These are phyloP conservation scores for Troides oblongomaculatus DNA, from an alignment of 2,888 invertebrate species.

Conservation along the genomic window DNA sequence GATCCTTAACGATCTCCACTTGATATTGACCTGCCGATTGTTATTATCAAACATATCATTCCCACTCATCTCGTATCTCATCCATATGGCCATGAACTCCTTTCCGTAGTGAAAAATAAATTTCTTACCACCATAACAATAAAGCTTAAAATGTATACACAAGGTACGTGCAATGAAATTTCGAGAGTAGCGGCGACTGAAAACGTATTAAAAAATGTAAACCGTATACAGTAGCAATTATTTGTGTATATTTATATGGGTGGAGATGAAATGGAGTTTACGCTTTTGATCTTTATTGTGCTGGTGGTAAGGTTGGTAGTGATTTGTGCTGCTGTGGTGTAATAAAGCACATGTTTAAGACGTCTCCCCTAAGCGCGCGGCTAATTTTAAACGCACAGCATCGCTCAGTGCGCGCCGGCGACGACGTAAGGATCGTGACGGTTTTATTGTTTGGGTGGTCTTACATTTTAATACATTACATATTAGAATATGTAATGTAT, in stretches of 20 bases:
- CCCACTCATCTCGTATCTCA: constrained; percentile 16
- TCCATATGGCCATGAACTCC: constrained; percentile 15
- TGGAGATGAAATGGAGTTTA: not conserved
- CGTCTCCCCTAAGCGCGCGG: constrained; percentile 23
- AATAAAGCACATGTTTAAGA: constrained; percentile 22
- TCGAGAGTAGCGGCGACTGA: constrained; percentile 8
- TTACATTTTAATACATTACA: no score
- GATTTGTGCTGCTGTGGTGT: not conserved
- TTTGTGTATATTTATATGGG: constrained; percentile 8
- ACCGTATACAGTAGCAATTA: constrained; percentile 12
- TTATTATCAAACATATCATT: constrained; percentile 1
- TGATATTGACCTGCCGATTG: not conserved
- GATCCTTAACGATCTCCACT: no score
- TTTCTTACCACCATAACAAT: not conserved
- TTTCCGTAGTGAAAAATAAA: not conserved
- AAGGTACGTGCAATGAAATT: not conserved
- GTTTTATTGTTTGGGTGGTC: constrained; percentile 26
- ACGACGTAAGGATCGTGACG: constrained; percentile 1
- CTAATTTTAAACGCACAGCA: constrained; percentile 19
- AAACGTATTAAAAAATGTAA: constrained; percentile 15
- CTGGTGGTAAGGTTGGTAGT: not conserved
- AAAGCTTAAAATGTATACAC: constrained; percentile 14
- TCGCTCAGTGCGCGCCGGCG: not conserved
- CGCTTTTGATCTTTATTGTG: not conserved
- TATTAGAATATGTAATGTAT: no score